Conservation (phyloP, 1,140 invertebrate genomes). For the Drosophila neocordata region DNA sequence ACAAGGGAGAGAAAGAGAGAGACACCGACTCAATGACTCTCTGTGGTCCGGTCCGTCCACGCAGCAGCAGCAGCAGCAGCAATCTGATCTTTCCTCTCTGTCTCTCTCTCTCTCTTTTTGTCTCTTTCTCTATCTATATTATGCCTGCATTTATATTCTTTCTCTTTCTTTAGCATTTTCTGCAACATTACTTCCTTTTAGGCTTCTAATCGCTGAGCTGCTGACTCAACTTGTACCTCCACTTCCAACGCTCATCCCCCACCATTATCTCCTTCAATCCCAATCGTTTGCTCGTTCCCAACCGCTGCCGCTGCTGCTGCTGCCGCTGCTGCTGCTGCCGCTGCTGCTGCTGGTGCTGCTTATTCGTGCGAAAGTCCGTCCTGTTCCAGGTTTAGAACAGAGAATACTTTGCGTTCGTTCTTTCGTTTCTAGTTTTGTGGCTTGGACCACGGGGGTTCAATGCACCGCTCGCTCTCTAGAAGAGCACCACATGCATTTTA, state of each 20-base stretch:
- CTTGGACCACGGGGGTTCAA: conserved; percentile 68
- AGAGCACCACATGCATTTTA: conserved; percentile 61
- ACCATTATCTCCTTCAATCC: background rate
- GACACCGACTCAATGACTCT: conserved; percentile 27
- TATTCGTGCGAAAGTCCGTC: conserved; percentile 77
- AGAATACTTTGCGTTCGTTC: conserved; percentile 41
- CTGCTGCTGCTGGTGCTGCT: conserved; percentile 35
- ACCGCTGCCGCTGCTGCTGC: conserved; percentile 24
- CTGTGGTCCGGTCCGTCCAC: conserved; percentile 57
- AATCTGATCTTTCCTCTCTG: conserved; percentile 36
- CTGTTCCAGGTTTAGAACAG: conserved; percentile 43
- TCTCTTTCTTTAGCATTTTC: conserved; percentile 64
- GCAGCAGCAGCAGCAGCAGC: conserved; percentile 22
- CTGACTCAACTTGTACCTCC: conserved; percentile 61
- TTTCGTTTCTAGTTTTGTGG: conserved; percentile 75
- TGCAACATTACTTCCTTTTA: conserved; percentile 82
- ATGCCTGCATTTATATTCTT: too few relatives aligned
- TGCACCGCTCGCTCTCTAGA: conserved; percentile 55
- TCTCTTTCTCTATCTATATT: background rate
- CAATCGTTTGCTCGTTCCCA: background rate
- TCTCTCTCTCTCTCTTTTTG: conserved; percentile 6
- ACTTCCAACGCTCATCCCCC: conserved; percentile 7
- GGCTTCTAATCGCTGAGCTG: conserved; percentile 72
- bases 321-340: conserved; percentile 22
- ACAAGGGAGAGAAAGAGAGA: conserved; percentile 21